A percentile compares a stretch with the other conserved stretches of the same genome.
These are phyloP conservation scores for Sus scrofa DNA, from an alignment of 2,113 vertebrate species.

Conservation along the genomic window DNA sequence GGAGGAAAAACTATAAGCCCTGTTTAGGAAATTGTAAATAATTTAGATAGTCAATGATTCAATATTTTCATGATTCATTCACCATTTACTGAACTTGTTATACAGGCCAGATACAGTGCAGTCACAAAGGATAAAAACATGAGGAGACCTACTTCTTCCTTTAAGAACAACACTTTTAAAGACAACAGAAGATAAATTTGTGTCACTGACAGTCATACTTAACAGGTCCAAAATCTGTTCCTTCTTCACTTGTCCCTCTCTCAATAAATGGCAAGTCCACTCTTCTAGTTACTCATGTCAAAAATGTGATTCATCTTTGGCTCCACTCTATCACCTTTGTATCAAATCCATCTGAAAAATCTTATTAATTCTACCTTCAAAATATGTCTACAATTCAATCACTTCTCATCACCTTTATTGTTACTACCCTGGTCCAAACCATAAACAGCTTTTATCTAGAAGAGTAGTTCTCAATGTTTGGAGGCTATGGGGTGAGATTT, in stretches of 20 bases:
- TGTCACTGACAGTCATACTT: background rate
- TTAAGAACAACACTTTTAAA: conserved; percentile 39
- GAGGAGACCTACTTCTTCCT: background rate
- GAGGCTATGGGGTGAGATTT: background rate
- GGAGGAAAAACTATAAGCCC: background rate
- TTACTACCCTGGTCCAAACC: background rate
- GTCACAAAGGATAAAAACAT: background rate
- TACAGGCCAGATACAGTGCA: background rate
- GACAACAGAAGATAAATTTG: background rate
- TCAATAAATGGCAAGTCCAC: background rate
- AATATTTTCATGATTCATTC: conserved; percentile 36
- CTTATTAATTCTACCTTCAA: background rate
- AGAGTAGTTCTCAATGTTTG: background rate
- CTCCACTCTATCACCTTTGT: background rate
- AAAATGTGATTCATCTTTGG: conserved; percentile 10
- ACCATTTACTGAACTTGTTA: background rate
- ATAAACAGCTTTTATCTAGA: background rate
- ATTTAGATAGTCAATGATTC: background rate
- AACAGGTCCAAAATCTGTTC: background rate
- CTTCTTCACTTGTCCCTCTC: background rate
- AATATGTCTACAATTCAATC: background rate
- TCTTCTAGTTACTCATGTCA: conserved; percentile 1
- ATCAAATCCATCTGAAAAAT: background rate
- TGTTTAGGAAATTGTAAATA: background rate
- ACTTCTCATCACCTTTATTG: background rate